Evolutionary conservation across 2,113 vertebrate species (phyloP), one percentile per base, ranked within the genome.

Genomic region (Tragelaphus strepsiceros): DNA sequence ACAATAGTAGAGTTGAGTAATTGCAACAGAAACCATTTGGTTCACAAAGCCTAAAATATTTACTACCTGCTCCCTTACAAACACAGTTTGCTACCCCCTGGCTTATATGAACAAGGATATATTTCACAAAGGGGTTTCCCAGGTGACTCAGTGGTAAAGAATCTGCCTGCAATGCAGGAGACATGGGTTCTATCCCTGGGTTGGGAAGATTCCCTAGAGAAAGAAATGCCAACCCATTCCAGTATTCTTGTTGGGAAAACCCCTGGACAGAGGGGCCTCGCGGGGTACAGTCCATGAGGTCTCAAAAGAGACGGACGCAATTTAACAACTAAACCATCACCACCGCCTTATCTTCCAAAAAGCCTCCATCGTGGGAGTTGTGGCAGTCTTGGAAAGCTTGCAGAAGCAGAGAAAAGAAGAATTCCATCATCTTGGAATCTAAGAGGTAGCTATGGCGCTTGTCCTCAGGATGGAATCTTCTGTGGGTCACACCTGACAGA

Each of bases 291-390:
- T 43, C 22, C 35, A 43, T 77, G 35, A 43, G 39, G 12, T 26
- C 6, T 0, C 71, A 43, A 74, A 74, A 43, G 22, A 77, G 71
- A 43, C 0, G 0, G 39, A 14, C 0, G 1, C 39, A 26, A 1
- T 26, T 26, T 77, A 77, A 43, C 12, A 43, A 77, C 35, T 77
- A 77, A 77, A 24, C 39, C 35, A 12, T 39, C 35, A 43, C 35
- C 71, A 77, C 22, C 12, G 24, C 21, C 0, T 6, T 7, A 43
- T 67, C 54, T 35, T 85, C n/a, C 80, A 54, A 96, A 17, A 14
- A 96, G n/a, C 30, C 67, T 80, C 15, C 11, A 46, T 80, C 5
- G 17, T n/a, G 6, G 43, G 26, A 35, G 9, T 14, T 49, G 28
- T 12, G 21, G 32, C 0, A 19, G 32, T 56, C 14, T 28, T 9